Evolutionary conservation across 1,140 invertebrate species (phyloP), one percentile per base, ranked within the genome.

Genomic region (Heliothis virescens): DNA sequence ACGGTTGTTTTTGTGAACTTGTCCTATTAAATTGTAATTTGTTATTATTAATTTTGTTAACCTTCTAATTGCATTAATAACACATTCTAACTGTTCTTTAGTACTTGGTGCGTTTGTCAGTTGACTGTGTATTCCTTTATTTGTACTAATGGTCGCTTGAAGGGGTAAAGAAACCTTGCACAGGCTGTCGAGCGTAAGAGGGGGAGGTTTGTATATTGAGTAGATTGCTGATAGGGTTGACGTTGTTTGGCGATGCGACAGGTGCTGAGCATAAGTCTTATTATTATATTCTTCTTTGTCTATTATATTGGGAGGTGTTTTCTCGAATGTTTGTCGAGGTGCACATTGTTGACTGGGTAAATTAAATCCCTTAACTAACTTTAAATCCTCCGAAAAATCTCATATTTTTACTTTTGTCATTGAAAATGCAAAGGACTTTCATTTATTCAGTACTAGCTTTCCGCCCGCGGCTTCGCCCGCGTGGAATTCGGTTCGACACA

Each of bases 141-240:
- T 41, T 41, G 34, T 41, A 41, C 5, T 41, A 41, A 41, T 41
- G 34, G 34, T 41, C 34, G 34, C 9, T 9, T 41, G 34, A 71
- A 71, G 67, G 67, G 67, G 67, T 53, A 29, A 63, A 63, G 62
- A 47, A 63, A 63, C 34, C 48, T 34, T 52, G 41, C 41, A 50
- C 21, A 21, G 67, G 67, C 48, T 71, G 15, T 18, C 21, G n/a
- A 71, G 67, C 67, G 15, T 26, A 47, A 29, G 67, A 71, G 21
- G 67, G 59, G 63, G 67, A 71, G 47, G 18, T 12, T 18, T 71
- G 67, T 71, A 67, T 67, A 67, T 67, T 67, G 63, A 67, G 16
- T 71, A 71, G 47, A 71, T 71, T 71, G 67, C 67, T 52, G 47
- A 71, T 71, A 71, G 67, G 65, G 65, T 29, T 71, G 67, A 71